These are phyloP conservation scores for Gobiocypris rarus DNA, from an alignment of 2,113 vertebrate species.

Conservation along the genomic window DNA sequence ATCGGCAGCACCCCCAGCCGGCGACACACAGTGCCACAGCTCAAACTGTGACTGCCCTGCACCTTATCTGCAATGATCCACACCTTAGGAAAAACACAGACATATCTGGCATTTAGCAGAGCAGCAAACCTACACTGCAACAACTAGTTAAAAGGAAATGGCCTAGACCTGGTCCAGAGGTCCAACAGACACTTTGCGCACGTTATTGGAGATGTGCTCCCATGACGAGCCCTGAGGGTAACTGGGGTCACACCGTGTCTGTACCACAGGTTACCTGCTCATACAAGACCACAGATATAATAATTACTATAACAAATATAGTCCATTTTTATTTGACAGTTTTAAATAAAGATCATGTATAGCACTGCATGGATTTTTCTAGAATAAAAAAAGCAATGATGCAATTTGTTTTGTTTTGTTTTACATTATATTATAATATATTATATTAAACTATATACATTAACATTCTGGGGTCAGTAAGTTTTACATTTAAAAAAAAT, in stretches of 20 bases:
- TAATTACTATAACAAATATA: neutral
- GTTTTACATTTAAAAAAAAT: too few relatives aligned
- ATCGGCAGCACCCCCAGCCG: conserved; percentile 85
- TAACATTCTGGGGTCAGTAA: too few relatives aligned
- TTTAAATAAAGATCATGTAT: too few relatives aligned
- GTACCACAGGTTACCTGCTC: conserved; percentile 90
- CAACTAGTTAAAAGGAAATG: neutral
- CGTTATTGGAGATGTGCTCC: conserved; percentile 95
- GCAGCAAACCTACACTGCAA: neutral
- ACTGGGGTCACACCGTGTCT: conserved; percentile 86
- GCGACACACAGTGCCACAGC: conserved; percentile 92
- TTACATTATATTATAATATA: too few relatives aligned
- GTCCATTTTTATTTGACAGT: too few relatives aligned
- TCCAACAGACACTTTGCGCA: conserved; percentile 90
- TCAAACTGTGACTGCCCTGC: conserved; percentile 93
- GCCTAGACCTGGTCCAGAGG: conserved; percentile 91
- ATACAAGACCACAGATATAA: conserved; percentile 5
- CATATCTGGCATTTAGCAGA: neutral
- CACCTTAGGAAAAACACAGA: conserved; percentile 75
- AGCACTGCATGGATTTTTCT: too few relatives aligned
- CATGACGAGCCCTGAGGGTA: conserved; percentile 93
- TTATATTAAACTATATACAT: too few relatives aligned
- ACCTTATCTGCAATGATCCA: conserved; percentile 99
- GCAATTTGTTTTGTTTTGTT: too few relatives aligned
- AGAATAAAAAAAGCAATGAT: too few relatives aligned